Base-by-base conservation (phyloP, 1,140 invertebrate genomes). In the Drosophila yakuba region DNA sequence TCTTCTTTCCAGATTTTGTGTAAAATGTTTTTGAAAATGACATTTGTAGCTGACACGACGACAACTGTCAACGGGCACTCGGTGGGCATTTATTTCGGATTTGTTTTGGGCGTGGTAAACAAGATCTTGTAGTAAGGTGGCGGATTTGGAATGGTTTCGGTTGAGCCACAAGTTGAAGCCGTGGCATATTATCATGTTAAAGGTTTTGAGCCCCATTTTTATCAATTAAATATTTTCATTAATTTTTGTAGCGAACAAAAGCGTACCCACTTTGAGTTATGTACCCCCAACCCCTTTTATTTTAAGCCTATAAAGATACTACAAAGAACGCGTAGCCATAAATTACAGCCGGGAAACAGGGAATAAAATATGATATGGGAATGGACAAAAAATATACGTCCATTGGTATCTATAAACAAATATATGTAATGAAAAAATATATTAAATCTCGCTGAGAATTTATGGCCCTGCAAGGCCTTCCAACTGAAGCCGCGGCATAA, bases 61-160 rank as follows among this genome's bases (percentile, higher is more conserved):
- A 56, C 74, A 75, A 72, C 86, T 90, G 88, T 91, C 89, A 91
- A 68, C 89, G 76, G 73, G 59, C 83, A 74, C 84, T 91, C 83
- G 80, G 66, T 55, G 74, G 74, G 54, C 74, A 91, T 91, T 86
- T 85, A 88, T 91, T 83, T 91, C 44, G 56, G 59, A 78, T 58
- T 61, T 56, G 20, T 32, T 32, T 55, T 68, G 12, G 61, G 44
- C 15, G 60, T 43, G 28, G 54, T n/a, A 45, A 60, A 25, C 59
- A 25, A 48, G 48, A 6, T 36, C 51, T 45, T 52, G 17, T n/a
- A 20, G 39, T 25, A 57, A 55, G 45, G 50, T 51, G 35, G 15
- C 14, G n/a, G 5, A 10, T 8, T 32, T 15, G 10, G 17, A 45
- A 36, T 28, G 44, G 14, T n/a, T 32, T 8, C 28, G 28, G 28